A percentile compares a stretch with the other conserved stretches of the same genome.
Evolutionary conservation across 2,888 invertebrate genomes (phyloP).

Genomic region (Drosophila macrospina): DNA sequence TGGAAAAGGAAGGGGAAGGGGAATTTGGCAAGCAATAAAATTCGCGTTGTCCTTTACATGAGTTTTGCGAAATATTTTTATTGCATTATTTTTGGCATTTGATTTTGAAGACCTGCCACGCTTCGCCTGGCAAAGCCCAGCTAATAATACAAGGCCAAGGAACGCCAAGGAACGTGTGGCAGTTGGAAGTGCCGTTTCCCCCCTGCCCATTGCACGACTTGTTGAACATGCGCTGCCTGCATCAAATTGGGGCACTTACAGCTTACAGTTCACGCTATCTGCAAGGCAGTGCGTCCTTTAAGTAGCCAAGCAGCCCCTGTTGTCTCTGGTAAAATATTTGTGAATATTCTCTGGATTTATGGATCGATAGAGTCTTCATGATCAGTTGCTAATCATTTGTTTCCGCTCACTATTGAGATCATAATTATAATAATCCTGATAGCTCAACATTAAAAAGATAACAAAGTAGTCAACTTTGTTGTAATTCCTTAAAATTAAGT

Average conservation of each 20-base stretch:
- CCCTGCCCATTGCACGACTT: constrained; percentile 41
- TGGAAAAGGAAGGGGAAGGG: constrained; percentile 17
- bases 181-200: constrained; percentile 27
- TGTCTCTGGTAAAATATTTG: background rate
- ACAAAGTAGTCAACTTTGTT: too few species aligned
- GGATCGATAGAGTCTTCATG: too few species aligned
- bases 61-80: constrained; percentile 58
- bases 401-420: too few species aligned
- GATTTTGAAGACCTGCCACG: constrained; percentile 50
- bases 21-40: constrained; percentile 63
- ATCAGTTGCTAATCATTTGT: too few species aligned
- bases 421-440: too few species aligned
- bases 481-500: too few species aligned
- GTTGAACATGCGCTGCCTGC: constrained; percentile 41
- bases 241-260: constrained; percentile 41
- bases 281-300: background rate
- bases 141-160: constrained; percentile 40
- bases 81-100: constrained; percentile 66
- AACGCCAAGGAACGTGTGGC: constrained; percentile 23
- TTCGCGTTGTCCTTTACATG: constrained; percentile 53
- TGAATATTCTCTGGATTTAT: background rate
- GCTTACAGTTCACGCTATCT: background rate
- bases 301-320: background rate
- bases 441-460: too few species aligned
- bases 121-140: constrained; percentile 40